Conservation (phyloP, 1,140 invertebrate genomes). For the Drosophila kanapiae region DNA sequence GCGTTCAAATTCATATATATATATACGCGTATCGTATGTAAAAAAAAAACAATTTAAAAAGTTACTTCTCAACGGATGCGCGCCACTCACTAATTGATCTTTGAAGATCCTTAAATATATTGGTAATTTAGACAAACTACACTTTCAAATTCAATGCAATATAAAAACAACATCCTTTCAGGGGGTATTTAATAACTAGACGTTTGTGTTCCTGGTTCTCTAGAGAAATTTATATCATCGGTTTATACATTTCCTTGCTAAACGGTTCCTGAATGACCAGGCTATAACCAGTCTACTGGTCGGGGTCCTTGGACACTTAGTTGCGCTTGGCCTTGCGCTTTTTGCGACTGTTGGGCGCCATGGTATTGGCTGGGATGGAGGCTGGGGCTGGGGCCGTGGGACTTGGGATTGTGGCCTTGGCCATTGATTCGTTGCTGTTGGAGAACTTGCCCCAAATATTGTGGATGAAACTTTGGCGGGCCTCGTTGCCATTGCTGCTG, state of each 20-base stretch:
- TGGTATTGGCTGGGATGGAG: slow-evolving; percentile 12
- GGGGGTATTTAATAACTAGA: slow-evolving; percentile 72
- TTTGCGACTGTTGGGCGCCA: slow-evolving; percentile 61
- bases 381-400: slow-evolving; percentile 20
- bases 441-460: slow-evolving; percentile 67
- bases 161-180: slow-evolving; percentile 75
- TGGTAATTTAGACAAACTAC: slow-evolving; percentile 62
- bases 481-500: slow-evolving; percentile 34
- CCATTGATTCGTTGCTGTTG: slow-evolving; percentile 26
- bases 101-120: slow-evolving; percentile 53
- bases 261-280: too few species aligned
- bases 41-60: slow-evolving; percentile 81
- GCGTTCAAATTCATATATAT: slow-evolving; percentile 56
- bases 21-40: slow-evolving; percentile 44
- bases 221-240: slow-evolving; percentile 41
- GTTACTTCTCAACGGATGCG: slow-evolving; percentile 66
- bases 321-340: slow-evolving; percentile 78
- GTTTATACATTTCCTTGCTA: slow-evolving; percentile 58
- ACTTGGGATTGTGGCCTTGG: slow-evolving; percentile 11
- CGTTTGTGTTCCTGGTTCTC: slow-evolving; percentile 32
- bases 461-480: slow-evolving; percentile 33
- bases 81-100: slow-evolving; percentile 55
- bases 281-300: too few species aligned
- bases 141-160: slow-evolving; percentile 66
- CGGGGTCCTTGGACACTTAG: slow-evolving; percentile 35